These are phyloP conservation scores for Anomalospiza imberbis DNA, from an alignment of 2,797 vertebrate species.

Conservation along the genomic window DNA sequence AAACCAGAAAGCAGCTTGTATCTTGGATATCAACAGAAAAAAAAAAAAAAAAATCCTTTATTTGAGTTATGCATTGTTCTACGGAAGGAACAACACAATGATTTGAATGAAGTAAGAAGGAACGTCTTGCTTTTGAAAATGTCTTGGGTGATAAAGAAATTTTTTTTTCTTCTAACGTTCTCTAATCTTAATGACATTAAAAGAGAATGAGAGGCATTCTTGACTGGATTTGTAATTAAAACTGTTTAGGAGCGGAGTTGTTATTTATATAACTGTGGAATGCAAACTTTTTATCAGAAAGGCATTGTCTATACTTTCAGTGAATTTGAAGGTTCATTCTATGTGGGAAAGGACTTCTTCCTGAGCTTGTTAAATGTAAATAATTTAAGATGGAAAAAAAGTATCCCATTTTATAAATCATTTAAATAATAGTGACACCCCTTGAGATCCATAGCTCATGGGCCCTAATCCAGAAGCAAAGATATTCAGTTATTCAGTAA, in stretches of 20 bases:
- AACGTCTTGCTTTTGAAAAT: background rate
- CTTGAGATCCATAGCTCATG: constrained; percentile 6
- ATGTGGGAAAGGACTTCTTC: background rate
- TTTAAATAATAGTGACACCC: background rate
- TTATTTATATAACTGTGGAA: constrained; percentile 26
- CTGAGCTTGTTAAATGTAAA: constrained; percentile 33
- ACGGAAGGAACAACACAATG: background rate
- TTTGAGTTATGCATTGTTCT: background rate
- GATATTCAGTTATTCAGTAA: constrained; percentile 51
- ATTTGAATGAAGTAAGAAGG: background rate
- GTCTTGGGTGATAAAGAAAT: background rate
- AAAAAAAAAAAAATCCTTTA: background rate
- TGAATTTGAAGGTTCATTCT: constrained; percentile 32
- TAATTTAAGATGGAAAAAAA: constrained; percentile 48
- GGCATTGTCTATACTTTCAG: constrained; percentile 1
- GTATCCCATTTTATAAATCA: constrained; percentile 1
- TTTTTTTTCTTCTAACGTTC: background rate
- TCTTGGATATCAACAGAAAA: background rate
- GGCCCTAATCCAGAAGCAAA: constrained; percentile 37
- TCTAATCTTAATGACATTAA: constrained; percentile 23
- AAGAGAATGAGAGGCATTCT: background rate
- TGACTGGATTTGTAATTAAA: constrained; percentile 43
- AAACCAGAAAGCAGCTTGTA: background rate
- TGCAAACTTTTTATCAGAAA: background rate
- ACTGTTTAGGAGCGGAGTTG: background rate